Conservation (phyloP, 2,888 invertebrate genomes). For the Cheilosia vulpina region DNA sequence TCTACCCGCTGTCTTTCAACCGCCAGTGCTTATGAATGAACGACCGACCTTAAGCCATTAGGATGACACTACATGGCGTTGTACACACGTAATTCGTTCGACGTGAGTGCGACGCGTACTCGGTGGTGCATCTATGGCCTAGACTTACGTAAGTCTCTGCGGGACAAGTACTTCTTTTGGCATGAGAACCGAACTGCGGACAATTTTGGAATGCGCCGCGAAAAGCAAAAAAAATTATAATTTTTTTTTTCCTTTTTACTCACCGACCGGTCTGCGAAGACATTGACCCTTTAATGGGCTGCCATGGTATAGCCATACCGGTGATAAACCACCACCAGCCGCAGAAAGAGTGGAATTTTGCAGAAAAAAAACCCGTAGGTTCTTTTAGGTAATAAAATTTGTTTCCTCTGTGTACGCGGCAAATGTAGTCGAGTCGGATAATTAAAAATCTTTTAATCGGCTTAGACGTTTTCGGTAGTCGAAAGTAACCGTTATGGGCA, state of each 20-base stretch:
- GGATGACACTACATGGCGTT: constrained; percentile 67
- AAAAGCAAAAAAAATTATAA: constrained; percentile 19
- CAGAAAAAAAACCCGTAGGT: constrained; percentile 19
- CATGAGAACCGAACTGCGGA: constrained; percentile 43
- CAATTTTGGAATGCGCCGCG: constrained; percentile 55
- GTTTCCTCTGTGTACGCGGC: constrained; percentile 24
- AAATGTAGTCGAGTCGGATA: constrained; percentile 15
- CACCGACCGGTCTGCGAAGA: constrained; percentile 44
- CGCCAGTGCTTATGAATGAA: constrained; percentile 64
- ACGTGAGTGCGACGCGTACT: constrained; percentile 31
- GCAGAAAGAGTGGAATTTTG: constrained; percentile 43
- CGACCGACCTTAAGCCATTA: constrained; percentile 71
- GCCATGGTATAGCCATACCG: constrained; percentile 33
- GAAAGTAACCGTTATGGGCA: constrained; percentile 53
- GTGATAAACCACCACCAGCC: constrained; percentile 30
- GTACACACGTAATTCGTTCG: constrained; percentile 66
- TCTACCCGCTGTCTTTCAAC: neutral
- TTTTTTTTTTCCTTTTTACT: constrained; percentile 26
- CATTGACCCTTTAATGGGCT: constrained; percentile 71
- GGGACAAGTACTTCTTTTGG: constrained; percentile 21
- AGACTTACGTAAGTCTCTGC: constrained; percentile 42
- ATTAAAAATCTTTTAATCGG: constrained; percentile 51
- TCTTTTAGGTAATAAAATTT: constrained; percentile 21
- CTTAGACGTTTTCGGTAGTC: constrained; percentile 43
- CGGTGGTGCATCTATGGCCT: neutral